A percentile compares a stretch with the other conserved stretches of the same genome.
Evolutionary conservation across 1,140 invertebrate species (phyloP).

Genomic region (Pogonomyrmex barbatus): DNA sequence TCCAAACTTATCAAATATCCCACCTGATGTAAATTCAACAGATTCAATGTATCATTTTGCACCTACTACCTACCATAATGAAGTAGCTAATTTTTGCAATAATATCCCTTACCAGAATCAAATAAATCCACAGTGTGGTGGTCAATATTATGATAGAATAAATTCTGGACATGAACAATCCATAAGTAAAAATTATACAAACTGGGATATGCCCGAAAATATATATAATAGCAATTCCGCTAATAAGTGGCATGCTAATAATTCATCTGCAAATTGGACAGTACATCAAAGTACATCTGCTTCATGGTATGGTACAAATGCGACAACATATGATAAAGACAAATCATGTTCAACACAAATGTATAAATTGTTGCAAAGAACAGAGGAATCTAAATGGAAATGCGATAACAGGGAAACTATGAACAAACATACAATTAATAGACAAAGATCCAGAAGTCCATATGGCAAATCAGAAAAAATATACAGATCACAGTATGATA

Average conservation of each 20-base stretch:
- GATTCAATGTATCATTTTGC: conserved; percentile 45
- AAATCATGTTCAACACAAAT: conserved; percentile 24
- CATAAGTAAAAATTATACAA: conserved; percentile 52
- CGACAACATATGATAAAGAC: conserved; percentile 30
- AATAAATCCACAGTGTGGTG: conserved; percentile 42
- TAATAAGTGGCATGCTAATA: conserved; percentile 66
- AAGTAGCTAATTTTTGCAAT: conserved; percentile 40
- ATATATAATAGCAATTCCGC: conserved; percentile 44
- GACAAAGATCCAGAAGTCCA: conserved; percentile 72
- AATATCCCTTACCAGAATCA: conserved; percentile 28
- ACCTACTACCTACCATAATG: conserved; percentile 44
- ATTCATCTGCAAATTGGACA: conserved; percentile 48
- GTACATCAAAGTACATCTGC: conserved; percentile 44
- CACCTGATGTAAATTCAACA: background rate
- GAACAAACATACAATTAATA: conserved; percentile 30
- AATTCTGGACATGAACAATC: conserved; percentile 52
- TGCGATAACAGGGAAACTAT: conserved; percentile 51
- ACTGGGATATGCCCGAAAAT: conserved; percentile 68
- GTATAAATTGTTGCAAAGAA: conserved; percentile 24
- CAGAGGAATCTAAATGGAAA: conserved; percentile 63
- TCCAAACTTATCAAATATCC: conserved; percentile 53
- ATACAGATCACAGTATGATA: conserved; percentile 69
- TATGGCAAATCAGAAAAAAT: conserved; percentile 66
- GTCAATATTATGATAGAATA: conserved; percentile 60
- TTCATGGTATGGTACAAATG: conserved; percentile 47